Evolutionary conservation across 2,888 invertebrate genomes (phyloP).

Genomic region (Homarus gammarus): DNA sequence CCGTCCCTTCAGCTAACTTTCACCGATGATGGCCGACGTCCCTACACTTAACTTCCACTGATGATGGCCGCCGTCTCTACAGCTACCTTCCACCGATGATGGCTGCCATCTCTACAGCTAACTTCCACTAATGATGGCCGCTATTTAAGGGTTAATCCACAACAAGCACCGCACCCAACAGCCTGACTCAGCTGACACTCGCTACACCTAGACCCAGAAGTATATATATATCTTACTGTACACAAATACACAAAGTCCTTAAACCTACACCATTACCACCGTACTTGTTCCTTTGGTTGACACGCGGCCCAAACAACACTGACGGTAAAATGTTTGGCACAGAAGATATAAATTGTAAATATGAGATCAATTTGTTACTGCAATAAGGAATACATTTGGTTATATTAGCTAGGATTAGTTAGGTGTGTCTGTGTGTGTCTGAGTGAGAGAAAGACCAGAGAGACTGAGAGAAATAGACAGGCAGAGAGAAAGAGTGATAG

Average conservation of each 20-base stretch:
- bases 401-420: neutral
- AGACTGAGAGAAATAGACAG: neutral
- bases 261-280: neutral
- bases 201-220: too few relatives aligned
- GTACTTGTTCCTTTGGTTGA: slow-evolving; percentile 6
- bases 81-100: too few relatives aligned
- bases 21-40: too few relatives aligned
- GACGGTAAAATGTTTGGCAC: neutral
- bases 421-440: neutral
- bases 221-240: neutral
- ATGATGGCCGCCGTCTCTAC: too few relatives aligned
- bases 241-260: neutral
- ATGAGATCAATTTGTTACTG: neutral
- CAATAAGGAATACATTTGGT: neutral
- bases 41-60: too few relatives aligned
- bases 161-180: neutral
- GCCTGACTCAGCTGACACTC: neutral
- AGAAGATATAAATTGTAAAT: neutral
- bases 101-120: too few relatives aligned
- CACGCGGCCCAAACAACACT: neutral
- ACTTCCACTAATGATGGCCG: too few relatives aligned
- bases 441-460: neutral
- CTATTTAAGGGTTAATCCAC: too few relatives aligned
- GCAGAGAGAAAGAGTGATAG: too few relatives aligned
- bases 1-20: too few relatives aligned